Evolutionary conservation across 2,797 vertebrate species (phyloP), one percentile per base, ranked within the genome.

Genomic region (Ctenosaura bakeri): DNA sequence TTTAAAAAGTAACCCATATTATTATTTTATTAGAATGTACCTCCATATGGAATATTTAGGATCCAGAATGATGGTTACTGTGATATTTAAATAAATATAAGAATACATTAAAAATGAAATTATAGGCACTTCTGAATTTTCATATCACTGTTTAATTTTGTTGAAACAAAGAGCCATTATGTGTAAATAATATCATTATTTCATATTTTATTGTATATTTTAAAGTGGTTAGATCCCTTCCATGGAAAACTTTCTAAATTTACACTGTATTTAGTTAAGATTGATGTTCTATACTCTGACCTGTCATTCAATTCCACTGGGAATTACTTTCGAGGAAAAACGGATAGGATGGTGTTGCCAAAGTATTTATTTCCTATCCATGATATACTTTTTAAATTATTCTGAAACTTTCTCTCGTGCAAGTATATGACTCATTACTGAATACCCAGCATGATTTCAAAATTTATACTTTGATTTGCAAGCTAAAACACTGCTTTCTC

Each of bases 391-490:
- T 42, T 26, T 46, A 13, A 71, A 79, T 93, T 76, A 74, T 79
- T 42, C 80, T 91, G 32, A 87, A 86, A 85, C n/a, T 85, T 87
- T 88, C 32, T 91, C 0, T 54, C 95, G 29, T 50, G 92, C 92
- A 86, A 62, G 64, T 73, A 73, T 8, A 18, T 18, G 38, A 62
- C 59, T 20, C 16, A 62, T 20, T 20, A 66, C 64, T 26, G 24
- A 29, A 32, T 69, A 69, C 35, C 77, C 42, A 89, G 84, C 92
- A 89, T 66, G 83, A 66, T 90, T 87, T 84, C 64, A 91, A 94
- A 93, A 89, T n/a, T 81, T 46, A 50, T n/a, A 74, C 92, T 29
- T 64, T 94, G 94, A 79, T 91, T 94, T 88, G 82, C 64, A 86
- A 38, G 82, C 82, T 88, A 88, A 26, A 50, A 38, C 91, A 73